These are phyloP conservation scores for Cataglyphis livida DNA, from an alignment of 2,888 invertebrate species.

Conservation along the genomic window DNA sequence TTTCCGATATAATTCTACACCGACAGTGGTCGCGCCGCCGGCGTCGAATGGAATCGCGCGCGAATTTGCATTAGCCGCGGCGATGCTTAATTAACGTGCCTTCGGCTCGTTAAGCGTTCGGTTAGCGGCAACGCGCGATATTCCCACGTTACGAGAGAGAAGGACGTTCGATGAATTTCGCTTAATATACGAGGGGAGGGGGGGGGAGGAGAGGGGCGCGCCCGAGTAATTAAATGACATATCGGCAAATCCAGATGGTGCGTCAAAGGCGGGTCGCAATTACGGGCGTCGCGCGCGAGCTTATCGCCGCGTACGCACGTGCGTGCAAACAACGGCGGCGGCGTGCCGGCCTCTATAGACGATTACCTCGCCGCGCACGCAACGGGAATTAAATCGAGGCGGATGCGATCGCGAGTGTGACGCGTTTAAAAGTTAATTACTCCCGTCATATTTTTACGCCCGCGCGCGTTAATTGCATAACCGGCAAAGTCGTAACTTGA, in stretches of 20 bases:
- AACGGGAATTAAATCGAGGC: constrained; percentile 37
- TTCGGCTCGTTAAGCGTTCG: constrained; percentile 57
- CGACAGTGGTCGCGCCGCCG: constrained; percentile 14
- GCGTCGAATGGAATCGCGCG: constrained; percentile 43
- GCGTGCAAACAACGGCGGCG: constrained; percentile 32
- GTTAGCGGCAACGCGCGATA: constrained; percentile 50
- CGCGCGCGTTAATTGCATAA: constrained; percentile 23
- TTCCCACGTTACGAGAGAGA: constrained; percentile 42
- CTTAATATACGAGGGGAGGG: constrained; percentile 38
- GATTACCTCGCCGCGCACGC: constrained; percentile 20
- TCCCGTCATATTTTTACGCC: constrained; percentile 22
- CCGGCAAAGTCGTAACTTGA: constrained; percentile 18
- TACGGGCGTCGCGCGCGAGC: constrained; percentile 37
- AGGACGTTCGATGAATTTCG: constrained; percentile 51
- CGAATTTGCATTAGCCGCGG: constrained; percentile 55
- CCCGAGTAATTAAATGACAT: constrained; percentile 50
- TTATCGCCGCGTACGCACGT: constrained; percentile 56
- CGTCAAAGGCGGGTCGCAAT: constrained; percentile 47
- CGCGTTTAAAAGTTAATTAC: constrained; percentile 38
- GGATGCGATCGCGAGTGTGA: constrained; percentile 32
- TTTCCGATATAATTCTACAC: constrained; percentile 53
- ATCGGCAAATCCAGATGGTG: constrained; percentile 52
- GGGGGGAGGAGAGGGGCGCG: not conserved
- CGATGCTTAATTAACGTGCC: constrained; percentile 61
- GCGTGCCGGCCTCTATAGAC: constrained; percentile 35